Evolutionary conservation across 1,140 invertebrate genomes (phyloP).

Genomic region (Drosophila trapezifrons): DNA sequence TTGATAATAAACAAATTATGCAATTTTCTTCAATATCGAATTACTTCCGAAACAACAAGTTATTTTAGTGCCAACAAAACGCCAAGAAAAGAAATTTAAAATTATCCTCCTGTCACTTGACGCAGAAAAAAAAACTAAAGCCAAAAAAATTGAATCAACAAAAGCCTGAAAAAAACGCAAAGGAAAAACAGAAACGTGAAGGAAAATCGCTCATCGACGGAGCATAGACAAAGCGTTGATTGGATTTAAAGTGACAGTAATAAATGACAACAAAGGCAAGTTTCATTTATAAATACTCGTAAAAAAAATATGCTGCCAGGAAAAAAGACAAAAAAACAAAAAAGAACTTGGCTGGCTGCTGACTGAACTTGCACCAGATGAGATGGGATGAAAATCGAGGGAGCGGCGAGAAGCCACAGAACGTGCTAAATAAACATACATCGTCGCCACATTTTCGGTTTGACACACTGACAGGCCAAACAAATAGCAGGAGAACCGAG

Average conservation of each 20-base stretch:
- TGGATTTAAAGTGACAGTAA: conserved; percentile 55
- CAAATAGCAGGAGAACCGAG: conserved; percentile 29
- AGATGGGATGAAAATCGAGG: conserved; percentile 20
- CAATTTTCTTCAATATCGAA: conserved; percentile 12
- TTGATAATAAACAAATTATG: not conserved
- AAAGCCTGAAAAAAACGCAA: conserved; percentile 1
- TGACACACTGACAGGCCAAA: conserved; percentile 51
- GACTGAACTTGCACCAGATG: conserved; percentile 45
- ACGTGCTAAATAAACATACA: conserved; percentile 54
- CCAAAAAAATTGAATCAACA: conserved; percentile 4
- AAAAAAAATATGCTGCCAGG: conserved; percentile 16
- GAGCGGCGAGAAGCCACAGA: conserved; percentile 31
- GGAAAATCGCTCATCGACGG: conserved; percentile 37
- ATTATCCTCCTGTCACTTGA: conserved; percentile 32
- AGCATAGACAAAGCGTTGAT: conserved; percentile 50
- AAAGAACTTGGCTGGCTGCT: conserved; percentile 30
- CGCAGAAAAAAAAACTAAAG: conserved; percentile 6
- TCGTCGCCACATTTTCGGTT: conserved; percentile 51
- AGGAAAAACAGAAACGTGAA: conserved; percentile 11
- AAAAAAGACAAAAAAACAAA: conserved; percentile 9
- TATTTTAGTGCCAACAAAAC: conserved; percentile 12
- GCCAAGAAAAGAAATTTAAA: conserved; percentile 22
- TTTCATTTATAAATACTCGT: conserved; percentile 39
- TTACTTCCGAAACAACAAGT: conserved; percentile 10
- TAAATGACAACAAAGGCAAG: conserved; percentile 54